A percentile compares a stretch with the other conserved stretches of the same genome.
Conservation (phyloP, 1,140 invertebrate species). For the Hypothenemus hampei region DNA sequence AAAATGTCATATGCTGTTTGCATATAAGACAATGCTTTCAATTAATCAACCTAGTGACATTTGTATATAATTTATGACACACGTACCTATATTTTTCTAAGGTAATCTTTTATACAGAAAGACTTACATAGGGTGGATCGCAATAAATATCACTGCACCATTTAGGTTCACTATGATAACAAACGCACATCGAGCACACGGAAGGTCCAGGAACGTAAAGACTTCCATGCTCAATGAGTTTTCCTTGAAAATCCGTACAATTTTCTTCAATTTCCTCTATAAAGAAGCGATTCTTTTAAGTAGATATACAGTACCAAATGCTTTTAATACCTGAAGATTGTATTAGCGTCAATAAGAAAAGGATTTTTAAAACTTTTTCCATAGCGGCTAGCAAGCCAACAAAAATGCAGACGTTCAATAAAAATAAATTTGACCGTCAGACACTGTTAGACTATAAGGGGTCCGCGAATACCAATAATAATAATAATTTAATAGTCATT, state of each 20-base stretch:
- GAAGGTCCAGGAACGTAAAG: slow-evolving; percentile 79
- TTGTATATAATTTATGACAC: background rate
- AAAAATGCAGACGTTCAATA: background rate
- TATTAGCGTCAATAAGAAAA: background rate
- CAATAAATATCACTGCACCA: slow-evolving; percentile 85
- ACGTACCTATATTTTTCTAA: background rate
- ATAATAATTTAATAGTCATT: background rate
- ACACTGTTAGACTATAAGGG: background rate
- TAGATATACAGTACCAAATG: background rate
- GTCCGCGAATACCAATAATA: background rate
- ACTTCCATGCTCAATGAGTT: slow-evolving; percentile 67
- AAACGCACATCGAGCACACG: slow-evolving; percentile 79
- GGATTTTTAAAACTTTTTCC: background rate
- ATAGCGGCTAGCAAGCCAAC: background rate
- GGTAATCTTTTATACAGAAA: background rate
- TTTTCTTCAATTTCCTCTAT: slow-evolving; percentile 57
- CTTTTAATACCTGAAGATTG: background rate
- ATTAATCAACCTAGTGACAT: background rate
- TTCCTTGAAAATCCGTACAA: slow-evolving; percentile 75
- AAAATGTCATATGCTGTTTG: background rate
- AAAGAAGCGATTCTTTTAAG: background rate
- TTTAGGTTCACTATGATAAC: slow-evolving; percentile 76
- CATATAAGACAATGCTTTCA: background rate
- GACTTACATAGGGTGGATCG: slow-evolving; percentile 73
- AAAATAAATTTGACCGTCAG: background rate